A percentile compares a stretch with the other conserved stretches of the same genome.
Conservation (phyloP, 1,140 invertebrate species). For the Neodiprion fabricii region DNA sequence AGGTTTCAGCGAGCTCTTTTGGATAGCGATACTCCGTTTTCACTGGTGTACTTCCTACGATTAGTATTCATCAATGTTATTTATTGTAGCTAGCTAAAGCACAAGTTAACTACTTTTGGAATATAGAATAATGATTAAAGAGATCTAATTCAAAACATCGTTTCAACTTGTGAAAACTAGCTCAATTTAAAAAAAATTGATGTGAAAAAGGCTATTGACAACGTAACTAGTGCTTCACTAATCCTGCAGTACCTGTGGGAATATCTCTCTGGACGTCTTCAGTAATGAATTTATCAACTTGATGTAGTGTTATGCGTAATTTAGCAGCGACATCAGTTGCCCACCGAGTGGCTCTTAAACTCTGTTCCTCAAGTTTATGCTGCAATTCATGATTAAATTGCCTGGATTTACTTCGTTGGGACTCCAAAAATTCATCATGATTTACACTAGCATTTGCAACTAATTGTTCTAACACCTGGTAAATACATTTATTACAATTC, state of each 20-base stretch:
- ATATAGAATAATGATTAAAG: slow-evolving; percentile 50
- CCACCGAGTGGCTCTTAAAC: slow-evolving; percentile 33
- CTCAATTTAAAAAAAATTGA: not conserved
- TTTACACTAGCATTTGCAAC: slow-evolving; percentile 34
- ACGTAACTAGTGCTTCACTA: too few relatives aligned
- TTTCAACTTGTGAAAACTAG: slow-evolving; percentile 22
- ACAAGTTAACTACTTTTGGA: not conserved
- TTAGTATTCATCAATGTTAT: slow-evolving; percentile 14
- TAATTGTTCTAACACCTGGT: slow-evolving; percentile 40
- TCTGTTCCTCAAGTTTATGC: slow-evolving; percentile 39
- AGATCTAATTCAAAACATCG: slow-evolving; percentile 55
- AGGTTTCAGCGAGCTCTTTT: slow-evolving; percentile 65
- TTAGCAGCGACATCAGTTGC: slow-evolving; percentile 43
- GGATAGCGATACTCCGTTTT: slow-evolving; percentile 70
- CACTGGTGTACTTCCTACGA: slow-evolving; percentile 67
- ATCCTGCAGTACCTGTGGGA: slow-evolving; percentile 57
- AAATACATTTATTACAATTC: slow-evolving; percentile 17
- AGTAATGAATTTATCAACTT: slow-evolving; percentile 61
- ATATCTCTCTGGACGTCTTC: slow-evolving; percentile 63
- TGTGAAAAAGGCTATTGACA: too few relatives aligned
- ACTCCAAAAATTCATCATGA: slow-evolving; percentile 39
- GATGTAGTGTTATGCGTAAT: slow-evolving; percentile 48
- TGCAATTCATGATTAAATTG: slow-evolving; percentile 33
- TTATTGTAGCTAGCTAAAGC: not conserved
- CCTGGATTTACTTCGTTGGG: slow-evolving; percentile 29